These are phyloP conservation scores for Passer montanus DNA, from an alignment of 2,113 vertebrate genomes.

Conservation along the genomic window DNA sequence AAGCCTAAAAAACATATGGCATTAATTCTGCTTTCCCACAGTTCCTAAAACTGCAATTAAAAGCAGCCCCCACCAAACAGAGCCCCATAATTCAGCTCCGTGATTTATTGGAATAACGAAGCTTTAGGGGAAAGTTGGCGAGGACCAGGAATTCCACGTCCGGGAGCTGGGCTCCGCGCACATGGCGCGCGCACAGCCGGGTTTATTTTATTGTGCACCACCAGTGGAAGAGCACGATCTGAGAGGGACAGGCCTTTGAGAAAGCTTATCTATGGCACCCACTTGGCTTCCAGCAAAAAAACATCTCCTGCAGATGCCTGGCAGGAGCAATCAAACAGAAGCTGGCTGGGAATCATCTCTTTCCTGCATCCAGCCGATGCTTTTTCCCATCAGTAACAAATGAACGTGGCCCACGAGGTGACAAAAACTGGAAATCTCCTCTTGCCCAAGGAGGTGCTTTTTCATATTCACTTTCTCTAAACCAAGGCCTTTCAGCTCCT, in stretches of 20 bases:
- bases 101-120: constrained; percentile 62
- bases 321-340: background rate
- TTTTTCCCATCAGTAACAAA: background rate
- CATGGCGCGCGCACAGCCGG: background rate
- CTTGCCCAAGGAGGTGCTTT: background rate
- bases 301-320: background rate
- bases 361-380: accelerated
- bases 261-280: constrained; percentile 39
- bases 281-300: background rate
- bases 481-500: background rate
- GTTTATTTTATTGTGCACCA: background rate
- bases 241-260: constrained; percentile 1
- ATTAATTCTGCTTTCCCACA: constrained; percentile 70
- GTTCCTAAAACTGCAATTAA: constrained; percentile 71
- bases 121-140: constrained; percentile 56
- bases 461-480: background rate
- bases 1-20: constrained; percentile 65
- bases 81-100: constrained; percentile 40
- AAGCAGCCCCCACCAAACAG: constrained; percentile 58
- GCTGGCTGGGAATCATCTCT: background rate
- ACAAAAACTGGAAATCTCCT: background rate
- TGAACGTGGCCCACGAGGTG: accelerated
- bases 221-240: background rate
- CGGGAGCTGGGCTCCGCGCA: accelerated
- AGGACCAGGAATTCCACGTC: constrained; percentile 27